These are phyloP conservation scores for Philantomba maxwellii DNA, from an alignment of 2,113 vertebrate species.

Conservation along the genomic window DNA sequence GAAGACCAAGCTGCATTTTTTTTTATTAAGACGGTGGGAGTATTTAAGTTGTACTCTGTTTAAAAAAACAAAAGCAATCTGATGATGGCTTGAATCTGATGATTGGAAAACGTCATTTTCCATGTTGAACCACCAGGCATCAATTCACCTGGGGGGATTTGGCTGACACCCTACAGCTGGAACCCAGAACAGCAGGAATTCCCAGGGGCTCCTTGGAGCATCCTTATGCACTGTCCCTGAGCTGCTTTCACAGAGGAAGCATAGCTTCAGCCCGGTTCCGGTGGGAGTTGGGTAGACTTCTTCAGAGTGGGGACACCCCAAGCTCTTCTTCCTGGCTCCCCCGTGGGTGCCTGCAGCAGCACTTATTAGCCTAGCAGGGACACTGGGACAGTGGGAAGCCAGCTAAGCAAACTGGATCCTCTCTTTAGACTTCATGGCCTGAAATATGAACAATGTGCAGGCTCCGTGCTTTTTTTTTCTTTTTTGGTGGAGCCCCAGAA, in stretches of 20 bases:
- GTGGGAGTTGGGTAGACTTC: background rate
- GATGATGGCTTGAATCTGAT: background rate
- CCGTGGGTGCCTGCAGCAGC: background rate
- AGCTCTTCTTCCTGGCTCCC: background rate
- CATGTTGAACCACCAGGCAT: background rate
- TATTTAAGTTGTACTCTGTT: background rate
- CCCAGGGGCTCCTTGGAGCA: background rate
- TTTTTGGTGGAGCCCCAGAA: background rate
- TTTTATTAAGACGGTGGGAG: background rate
- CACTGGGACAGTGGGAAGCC: background rate
- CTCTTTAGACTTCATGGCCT: rapidly evolving
- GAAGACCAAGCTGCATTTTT: background rate
- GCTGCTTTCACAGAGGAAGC: background rate
- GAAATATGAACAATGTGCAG: background rate
- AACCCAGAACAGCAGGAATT: background rate
- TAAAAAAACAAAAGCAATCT: background rate
- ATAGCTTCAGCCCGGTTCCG: background rate
- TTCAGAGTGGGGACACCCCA: background rate
- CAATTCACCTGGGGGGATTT: background rate
- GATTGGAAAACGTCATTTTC: background rate
- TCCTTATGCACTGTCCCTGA: background rate
- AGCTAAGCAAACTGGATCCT: no score
- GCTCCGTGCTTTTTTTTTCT: background rate
- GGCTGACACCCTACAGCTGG: no score
- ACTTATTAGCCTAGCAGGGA: background rate